Percentiles rank a stretch among this genome's conserved stretches.
Conservation (phyloP, 1,140 invertebrate species). For the Pygmarrhopalites habei region DNA sequence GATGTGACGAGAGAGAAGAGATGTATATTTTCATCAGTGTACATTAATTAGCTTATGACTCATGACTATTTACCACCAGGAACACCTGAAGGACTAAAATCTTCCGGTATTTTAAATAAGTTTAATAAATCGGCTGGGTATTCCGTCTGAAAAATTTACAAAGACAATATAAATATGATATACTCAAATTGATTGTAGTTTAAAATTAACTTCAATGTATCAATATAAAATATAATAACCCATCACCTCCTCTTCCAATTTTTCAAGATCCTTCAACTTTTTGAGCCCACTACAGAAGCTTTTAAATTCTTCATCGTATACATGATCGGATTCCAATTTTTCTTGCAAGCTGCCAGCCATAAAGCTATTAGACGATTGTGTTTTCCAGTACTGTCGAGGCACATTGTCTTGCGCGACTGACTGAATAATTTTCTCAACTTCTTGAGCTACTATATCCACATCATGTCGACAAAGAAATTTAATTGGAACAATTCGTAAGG, state of each 20-base stretch:
- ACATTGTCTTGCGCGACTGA: constrained; percentile 19
- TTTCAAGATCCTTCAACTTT: constrained; percentile 12
- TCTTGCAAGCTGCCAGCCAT: background rate
- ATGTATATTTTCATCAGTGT: too few relatives aligned
- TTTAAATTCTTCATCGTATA: constrained; percentile 20
- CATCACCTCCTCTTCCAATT: constrained; percentile 1
- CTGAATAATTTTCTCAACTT: constrained; percentile 33
- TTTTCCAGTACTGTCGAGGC: constrained; percentile 28
- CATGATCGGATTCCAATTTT: background rate
- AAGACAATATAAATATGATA: too few relatives aligned
- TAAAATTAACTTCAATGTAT: too few relatives aligned
- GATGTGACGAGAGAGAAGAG: too few relatives aligned
- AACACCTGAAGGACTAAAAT: constrained; percentile 26
- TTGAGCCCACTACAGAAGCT: background rate
- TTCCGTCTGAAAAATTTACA: too few relatives aligned
- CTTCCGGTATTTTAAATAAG: constrained; percentile 29
- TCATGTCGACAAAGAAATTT: constrained; percentile 18
- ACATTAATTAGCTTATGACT: too few relatives aligned
- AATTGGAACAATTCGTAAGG: constrained; percentile 38
- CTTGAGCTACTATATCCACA: constrained; percentile 22
- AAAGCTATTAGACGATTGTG: background rate
- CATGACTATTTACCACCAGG: too few relatives aligned
- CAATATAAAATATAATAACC: too few relatives aligned
- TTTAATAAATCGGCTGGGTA: constrained; percentile 41
- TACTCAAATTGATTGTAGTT: too few relatives aligned